A percentile compares a stretch with the other conserved stretches of the same genome.
phyloP scores from a whole-genome alignment of 2,797 vertebrate species.

The Erethizon dorsatum region DNA sequence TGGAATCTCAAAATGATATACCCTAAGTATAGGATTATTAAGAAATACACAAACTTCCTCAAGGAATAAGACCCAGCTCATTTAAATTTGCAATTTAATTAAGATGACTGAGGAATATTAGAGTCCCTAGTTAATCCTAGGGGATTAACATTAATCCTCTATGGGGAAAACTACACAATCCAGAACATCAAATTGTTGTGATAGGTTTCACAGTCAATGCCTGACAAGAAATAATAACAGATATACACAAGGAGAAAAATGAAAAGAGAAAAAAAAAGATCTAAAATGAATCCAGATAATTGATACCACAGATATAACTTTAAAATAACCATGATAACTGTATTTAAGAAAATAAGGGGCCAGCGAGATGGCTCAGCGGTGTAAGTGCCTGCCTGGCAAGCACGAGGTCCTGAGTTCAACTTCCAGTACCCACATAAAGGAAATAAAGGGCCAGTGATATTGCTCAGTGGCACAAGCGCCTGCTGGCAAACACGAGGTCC shows the following conservation, averaged over 20 bases:
- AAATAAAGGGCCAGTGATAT: too few relatives aligned
- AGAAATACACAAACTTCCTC: neutral
- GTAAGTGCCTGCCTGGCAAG: too few relatives aligned
- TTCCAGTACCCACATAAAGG: too few relatives aligned
- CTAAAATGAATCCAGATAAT: neutral
- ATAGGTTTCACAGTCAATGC: neutral
- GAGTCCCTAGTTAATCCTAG: neutral
- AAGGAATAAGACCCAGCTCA: neutral
- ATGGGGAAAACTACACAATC: neutral
- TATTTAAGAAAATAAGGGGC: neutral
- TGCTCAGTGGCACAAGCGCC: too few relatives aligned
- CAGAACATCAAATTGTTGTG: neutral
- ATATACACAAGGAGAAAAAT: neutral
- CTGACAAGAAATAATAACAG: slow-evolving; percentile 10
- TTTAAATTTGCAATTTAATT: slow-evolving; percentile 3
- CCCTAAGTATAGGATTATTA: neutral
- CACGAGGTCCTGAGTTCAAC: too few relatives aligned
- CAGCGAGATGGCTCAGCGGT: too few relatives aligned
- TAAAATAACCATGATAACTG: neutral
- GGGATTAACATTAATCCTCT: neutral
- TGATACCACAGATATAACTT: neutral
- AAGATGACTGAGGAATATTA: neutral
- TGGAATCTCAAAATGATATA: neutral
- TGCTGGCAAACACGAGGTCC: too few relatives aligned
- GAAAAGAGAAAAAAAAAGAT: neutral